Evolutionary conservation across 2,888 invertebrate species (phyloP).

Genomic region (Bursaphelenchus okinawaensis): DNA sequence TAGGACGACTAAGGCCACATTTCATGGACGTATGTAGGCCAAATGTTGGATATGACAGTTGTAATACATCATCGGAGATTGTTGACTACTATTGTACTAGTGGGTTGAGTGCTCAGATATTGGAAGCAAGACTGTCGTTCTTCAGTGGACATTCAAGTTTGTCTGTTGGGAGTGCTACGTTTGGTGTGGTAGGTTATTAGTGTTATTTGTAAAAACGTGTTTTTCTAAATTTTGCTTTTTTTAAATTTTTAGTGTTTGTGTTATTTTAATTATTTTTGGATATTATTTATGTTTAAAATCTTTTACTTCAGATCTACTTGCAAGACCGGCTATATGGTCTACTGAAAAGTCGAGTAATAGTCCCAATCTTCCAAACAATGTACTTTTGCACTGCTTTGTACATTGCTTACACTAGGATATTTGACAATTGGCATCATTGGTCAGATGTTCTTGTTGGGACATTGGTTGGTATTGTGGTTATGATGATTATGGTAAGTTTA

Average conservation of each 20-base stretch:
- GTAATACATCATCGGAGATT: constrained; percentile 16
- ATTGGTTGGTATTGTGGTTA: constrained; percentile 59
- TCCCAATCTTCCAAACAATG: constrained; percentile 70
- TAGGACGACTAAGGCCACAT: constrained; percentile 87
- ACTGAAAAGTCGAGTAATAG: constrained; percentile 70
- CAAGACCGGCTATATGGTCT: constrained; percentile 75
- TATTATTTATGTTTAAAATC: too few species aligned
- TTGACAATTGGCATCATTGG: constrained; percentile 79
- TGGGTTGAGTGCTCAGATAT: not conserved
- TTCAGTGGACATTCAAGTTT: constrained; percentile 28
- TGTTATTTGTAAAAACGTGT: not conserved
- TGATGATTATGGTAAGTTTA: constrained; percentile 40
- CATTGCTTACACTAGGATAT: constrained; percentile 27
- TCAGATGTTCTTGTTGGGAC: constrained; percentile 81
- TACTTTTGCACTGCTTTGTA: constrained; percentile 61
- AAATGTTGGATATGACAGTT: constrained; percentile 20
- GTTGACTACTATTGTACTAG: constrained; percentile 11
- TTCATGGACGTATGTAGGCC: constrained; percentile 84
- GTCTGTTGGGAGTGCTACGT: constrained; percentile 21
- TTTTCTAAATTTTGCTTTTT: too few species aligned
- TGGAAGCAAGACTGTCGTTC: constrained; percentile 25
- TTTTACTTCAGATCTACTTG: constrained; percentile 71
- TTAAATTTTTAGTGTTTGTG: too few species aligned
- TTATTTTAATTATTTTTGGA: too few species aligned
- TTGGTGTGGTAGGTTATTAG: constrained; percentile 11